phyloP scores from a whole-genome alignment of 2,797 vertebrate genomes.

The Cichlasoma orientale region DNA sequence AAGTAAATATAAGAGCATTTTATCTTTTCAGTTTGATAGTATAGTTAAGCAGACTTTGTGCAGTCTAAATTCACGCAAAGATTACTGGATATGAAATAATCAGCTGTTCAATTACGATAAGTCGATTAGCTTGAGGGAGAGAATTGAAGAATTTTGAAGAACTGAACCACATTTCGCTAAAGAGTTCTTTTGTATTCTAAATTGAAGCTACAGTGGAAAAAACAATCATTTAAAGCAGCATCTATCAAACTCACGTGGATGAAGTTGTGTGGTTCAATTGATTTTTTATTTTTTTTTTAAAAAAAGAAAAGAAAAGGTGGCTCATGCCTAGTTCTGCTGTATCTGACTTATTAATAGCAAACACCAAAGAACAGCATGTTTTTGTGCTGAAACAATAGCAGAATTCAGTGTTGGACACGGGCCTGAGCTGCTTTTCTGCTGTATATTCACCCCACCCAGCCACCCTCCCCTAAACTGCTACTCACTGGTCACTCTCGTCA shows the following conservation, averaged over 20 bases:
- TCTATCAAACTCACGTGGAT: not conserved
- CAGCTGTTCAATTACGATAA: not conserved
- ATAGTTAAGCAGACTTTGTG: conserved; percentile 58
- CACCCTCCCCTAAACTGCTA: conserved; percentile 11
- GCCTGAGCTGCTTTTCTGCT: conserved; percentile 28
- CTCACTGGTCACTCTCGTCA: conserved; percentile 57
- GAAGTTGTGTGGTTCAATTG: not conserved
- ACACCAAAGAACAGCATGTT: conserved; percentile 74
- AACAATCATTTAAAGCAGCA: not conserved
- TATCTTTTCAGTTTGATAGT: conserved; percentile 70
- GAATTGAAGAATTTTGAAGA: conserved; percentile 2
- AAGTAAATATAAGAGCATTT: conserved; percentile 76
- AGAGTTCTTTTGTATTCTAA: not conserved
- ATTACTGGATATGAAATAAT: conserved; percentile 38
- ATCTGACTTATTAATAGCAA: conserved; percentile 67
- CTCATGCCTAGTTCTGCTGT: conserved; percentile 4
- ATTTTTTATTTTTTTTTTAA: not conserved
- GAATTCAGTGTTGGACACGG: conserved; percentile 52
- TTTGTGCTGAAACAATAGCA: conserved; percentile 66
- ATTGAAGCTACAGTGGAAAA: not conserved
- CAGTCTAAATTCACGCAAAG: conserved; percentile 51
- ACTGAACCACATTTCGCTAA: not conserved
- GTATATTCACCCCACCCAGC: conserved; percentile 14
- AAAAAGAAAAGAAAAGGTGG: not conserved
- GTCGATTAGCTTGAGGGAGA: not conserved